phyloP scores from a whole-genome alignment of 2,888 invertebrate genomes.

The Rhagonycha fulva region DNA sequence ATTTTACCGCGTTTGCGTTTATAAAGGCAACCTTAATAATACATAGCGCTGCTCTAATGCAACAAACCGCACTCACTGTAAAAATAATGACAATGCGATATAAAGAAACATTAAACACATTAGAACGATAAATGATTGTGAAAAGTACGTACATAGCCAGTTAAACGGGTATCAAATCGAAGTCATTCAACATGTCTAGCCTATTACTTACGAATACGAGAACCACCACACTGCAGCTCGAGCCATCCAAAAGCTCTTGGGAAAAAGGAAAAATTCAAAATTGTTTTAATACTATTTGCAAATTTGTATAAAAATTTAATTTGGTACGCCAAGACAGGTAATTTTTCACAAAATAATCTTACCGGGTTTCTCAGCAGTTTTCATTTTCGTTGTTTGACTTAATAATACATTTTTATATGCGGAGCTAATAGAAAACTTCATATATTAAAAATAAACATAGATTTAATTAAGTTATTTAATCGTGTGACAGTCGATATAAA shows the following conservation, averaged over 20 bases:
- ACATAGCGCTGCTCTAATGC: background rate
- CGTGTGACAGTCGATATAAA: background rate
- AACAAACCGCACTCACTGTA: background rate
- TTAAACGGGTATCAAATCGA: conserved; percentile 35
- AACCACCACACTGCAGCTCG: background rate
- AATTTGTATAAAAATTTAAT: background rate
- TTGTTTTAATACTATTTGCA: background rate
- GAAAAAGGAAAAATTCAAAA: background rate
- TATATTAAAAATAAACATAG: background rate
- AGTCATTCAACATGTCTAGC: conserved; percentile 31
- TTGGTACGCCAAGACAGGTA: background rate
- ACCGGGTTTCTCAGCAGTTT: background rate
- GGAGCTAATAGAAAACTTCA: background rate
- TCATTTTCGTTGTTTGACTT: background rate
- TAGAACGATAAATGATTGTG: conserved; percentile 37
- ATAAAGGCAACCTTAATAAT: conserved; percentile 19
- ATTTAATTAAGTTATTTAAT: background rate
- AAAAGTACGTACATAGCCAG: conserved; percentile 35
- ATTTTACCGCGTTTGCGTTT: conserved; percentile 33
- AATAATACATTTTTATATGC: background rate
- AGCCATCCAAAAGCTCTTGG: background rate
- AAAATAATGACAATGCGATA: background rate
- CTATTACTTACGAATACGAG: conserved; percentile 34
- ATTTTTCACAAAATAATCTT: background rate
- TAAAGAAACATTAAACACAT: conserved; percentile 25